Evolutionary conservation across 2,113 vertebrate species (phyloP).

Genomic region (Physeter macrocephalus): DNA sequence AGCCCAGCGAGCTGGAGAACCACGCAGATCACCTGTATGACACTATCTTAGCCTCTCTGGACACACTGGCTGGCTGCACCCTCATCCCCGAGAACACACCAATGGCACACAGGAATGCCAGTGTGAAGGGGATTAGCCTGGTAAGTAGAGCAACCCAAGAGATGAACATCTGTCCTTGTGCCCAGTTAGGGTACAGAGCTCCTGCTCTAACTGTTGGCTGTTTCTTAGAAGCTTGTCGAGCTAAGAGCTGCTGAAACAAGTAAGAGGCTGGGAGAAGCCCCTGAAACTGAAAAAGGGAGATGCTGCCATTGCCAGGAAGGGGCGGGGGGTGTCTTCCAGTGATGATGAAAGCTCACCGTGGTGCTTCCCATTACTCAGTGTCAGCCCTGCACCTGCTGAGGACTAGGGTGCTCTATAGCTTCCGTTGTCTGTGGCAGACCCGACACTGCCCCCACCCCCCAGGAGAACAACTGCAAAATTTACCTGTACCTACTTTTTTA

Average conservation of each 20-base stretch:
- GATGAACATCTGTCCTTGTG: background rate
- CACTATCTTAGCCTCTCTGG: slow-evolving; percentile 84
- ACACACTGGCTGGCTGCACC: slow-evolving; percentile 62
- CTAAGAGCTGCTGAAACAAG: background rate
- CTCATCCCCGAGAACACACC: background rate
- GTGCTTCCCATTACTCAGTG: background rate
- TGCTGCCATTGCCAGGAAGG: too few relatives aligned
- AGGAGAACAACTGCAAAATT: background rate
- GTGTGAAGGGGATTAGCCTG: slow-evolving; percentile 46
- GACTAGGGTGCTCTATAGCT: background rate
- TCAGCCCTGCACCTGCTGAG: background rate
- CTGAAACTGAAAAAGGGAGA: background rate
- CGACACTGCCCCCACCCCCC: background rate
- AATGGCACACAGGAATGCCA: background rate
- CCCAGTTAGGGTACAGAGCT: background rate
- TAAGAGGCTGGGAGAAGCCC: background rate
- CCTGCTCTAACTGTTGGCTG: background rate
- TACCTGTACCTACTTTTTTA: background rate
- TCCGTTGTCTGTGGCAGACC: background rate
- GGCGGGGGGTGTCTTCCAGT: background rate
- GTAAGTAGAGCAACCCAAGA: slow-evolving; percentile 61
- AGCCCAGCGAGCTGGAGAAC: slow-evolving; percentile 83
- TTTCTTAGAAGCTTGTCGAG: background rate
- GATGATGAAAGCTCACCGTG: background rate
- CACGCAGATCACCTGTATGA: slow-evolving; percentile 83